Evolutionary conservation across 2,113 vertebrate species (phyloP), one percentile per base, ranked within the genome.

Genomic region (Pteruthius melanotis): DNA sequence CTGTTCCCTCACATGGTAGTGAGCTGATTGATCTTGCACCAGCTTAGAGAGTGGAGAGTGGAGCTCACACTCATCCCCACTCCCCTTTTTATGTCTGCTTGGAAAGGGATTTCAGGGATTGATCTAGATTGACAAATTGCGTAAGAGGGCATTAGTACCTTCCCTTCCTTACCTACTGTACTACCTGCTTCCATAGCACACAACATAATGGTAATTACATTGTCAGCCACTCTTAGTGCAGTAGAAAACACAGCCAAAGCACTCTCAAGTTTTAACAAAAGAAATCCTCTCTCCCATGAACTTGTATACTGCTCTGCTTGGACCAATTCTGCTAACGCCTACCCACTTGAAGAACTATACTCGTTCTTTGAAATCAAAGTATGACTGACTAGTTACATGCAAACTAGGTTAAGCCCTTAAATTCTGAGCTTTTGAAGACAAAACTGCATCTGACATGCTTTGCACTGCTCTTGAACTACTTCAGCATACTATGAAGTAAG

Each of bases 361-460:
- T 83, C 39, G n/a, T 69, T 87, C 84, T 85, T 70, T 82, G 70
- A 95, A 85, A 95, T 83, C 78, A 30, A 80, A 91, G 63, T 76
- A 24, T 82, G 81, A 77, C 49, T 57, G 82, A 76, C 78, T 90
- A 90, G 42, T 77, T 89, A 71, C 60, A 74, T 5, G 30, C 47
- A 94, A 93, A 90, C 66, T 66, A 54, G 75, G 84, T 93, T 93
- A 96, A 95, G 54, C 78, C 54, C 75, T 93, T 82, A 60, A 71
- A 87, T 83, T 83, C 86, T 60, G 27, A 90, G 84, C 56, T 93
- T 95, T 80, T 94, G 78, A 91, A 85, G 78, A 84, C 84, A 90
- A 93, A 89, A 85, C 40, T 87, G 49, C 33, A 39, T 78, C 60
- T 89, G 81, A 72, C n/a, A 21, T 42, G 45, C 54, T 91, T 87